Conservation (phyloP, 1,140 invertebrate species). For the Macrostomum lignano region DNA sequence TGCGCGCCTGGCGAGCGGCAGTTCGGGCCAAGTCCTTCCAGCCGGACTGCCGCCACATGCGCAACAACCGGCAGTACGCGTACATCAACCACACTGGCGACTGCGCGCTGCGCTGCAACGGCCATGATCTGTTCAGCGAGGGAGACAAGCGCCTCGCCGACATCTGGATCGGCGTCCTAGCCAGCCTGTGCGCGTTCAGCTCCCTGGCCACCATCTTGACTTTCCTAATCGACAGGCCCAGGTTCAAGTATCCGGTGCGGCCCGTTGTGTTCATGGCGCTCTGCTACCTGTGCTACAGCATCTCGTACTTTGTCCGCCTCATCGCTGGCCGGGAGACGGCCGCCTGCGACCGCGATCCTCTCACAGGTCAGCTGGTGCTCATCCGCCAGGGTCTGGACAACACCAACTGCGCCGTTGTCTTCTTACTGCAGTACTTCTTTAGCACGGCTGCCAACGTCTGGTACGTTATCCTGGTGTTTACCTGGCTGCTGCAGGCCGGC, state of each 20-base stretch:
- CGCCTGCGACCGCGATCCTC: slow-evolving; percentile 33
- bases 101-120: slow-evolving; percentile 45
- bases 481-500: slow-evolving; percentile 51
- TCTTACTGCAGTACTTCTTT: slow-evolving; percentile 61
- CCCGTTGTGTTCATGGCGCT: slow-evolving; percentile 86
- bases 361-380: slow-evolving; percentile 32
- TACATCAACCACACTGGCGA: slow-evolving; percentile 43
- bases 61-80: slow-evolving; percentile 33
- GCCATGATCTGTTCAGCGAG: slow-evolving; percentile 43
- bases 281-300: slow-evolving; percentile 77
- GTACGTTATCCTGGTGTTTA: slow-evolving; percentile 48
- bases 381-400: slow-evolving; percentile 51
- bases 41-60: slow-evolving; percentile 11
- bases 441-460: slow-evolving; percentile 52
- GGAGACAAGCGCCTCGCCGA: slow-evolving; percentile 40
- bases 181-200: slow-evolving; percentile 21
- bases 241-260: slow-evolving; percentile 77
- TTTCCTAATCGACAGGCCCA: slow-evolving; percentile 36
- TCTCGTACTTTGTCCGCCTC: slow-evolving; percentile 55
- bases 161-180: slow-evolving; percentile 24
- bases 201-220: slow-evolving; percentile 25
- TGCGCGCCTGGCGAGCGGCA: too few relatives aligned
- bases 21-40: too few relatives aligned
- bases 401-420: slow-evolving; percentile 50
- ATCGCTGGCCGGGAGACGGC: slow-evolving; percentile 36